phyloP scores from a whole-genome alignment of 1,140 invertebrate species.

The Atopsyche davidsoni region DNA sequence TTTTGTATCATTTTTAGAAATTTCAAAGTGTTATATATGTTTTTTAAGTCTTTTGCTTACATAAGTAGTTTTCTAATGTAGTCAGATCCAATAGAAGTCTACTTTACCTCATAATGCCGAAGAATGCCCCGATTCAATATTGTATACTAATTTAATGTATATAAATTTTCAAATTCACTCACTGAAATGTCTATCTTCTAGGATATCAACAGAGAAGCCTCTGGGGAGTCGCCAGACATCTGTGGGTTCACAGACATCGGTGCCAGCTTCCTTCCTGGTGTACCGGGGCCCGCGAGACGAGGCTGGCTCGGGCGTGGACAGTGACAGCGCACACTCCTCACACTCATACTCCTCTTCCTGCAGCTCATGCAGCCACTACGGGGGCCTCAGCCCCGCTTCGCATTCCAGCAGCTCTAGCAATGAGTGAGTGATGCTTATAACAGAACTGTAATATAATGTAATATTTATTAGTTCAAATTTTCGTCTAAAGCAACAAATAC shows the following conservation, averaged over 20 bases:
- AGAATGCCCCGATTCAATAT: background rate
- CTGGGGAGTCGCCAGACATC: constrained; percentile 28
- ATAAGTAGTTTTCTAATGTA: too few species aligned
- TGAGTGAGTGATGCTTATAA: too few species aligned
- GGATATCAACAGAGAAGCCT: constrained; percentile 7
- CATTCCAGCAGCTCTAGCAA: too few species aligned
- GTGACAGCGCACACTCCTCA: constrained; percentile 40
- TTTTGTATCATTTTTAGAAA: too few species aligned
- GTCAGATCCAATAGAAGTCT: too few species aligned
- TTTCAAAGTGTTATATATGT: too few species aligned
- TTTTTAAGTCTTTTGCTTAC: too few species aligned
- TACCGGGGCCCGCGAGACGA: constrained; percentile 44
- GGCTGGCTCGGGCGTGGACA: constrained; percentile 44
- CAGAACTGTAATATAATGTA: constrained; percentile 7
- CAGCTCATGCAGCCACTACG: constrained; percentile 44
- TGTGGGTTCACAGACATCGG: constrained; percentile 31
- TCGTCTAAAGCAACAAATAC: too few species aligned
- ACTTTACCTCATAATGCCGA: background rate
- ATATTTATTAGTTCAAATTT: constrained; percentile 23
- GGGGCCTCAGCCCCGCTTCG: too few species aligned
- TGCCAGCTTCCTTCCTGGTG: constrained; percentile 44
- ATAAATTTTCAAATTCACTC: background rate
- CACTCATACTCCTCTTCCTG: constrained; percentile 42
- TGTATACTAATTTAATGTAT: background rate
- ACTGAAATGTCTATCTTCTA: constrained; percentile 2